Evolutionary conservation across 2,113 vertebrate genomes (phyloP), one percentile per base, ranked within the genome.

Genomic region (Protobothrops flavoviridis): DNA sequence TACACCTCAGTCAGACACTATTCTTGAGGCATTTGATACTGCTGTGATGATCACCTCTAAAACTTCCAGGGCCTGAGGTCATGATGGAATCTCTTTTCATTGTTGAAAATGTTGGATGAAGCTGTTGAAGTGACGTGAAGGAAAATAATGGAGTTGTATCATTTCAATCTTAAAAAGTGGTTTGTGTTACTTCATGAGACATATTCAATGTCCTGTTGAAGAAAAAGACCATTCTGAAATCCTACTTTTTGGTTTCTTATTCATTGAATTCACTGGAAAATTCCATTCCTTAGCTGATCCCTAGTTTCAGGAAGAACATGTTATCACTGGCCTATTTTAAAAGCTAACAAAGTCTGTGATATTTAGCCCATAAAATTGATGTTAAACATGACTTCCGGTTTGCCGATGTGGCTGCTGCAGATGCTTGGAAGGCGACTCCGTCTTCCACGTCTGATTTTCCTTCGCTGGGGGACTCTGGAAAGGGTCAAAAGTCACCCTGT

Each of bases 311-410:
- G 92, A 95, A 93, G 81, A 26, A 48, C 48, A 48, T 48, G 10
- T 55, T 43, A 13, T 69, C 61, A n/a, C 26, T n/a, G 29, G 29
- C 61, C 88, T n/a, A 6, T 92, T 90, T 95, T 20, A 48, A 88
- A 45, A 88, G 81, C 29, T 64, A 93, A 94, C 74, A 86, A 93
- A 90, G 90, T 48, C 59, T 87, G 56, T 48, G 5, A 0, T 9
- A 53, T 91, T 94, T 87, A 87, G 86, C 26, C 55, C 59, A 23
- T 56, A n/a, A 91, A 92, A 92, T 91, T 69, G 90, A 90, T 0
- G 3, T 39, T 91, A 85, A 95, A 17, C 87, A 94, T 43, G 43
- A 43, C 43, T 39, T 39, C 39, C 39, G 39, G 39, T 39, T 39
- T 39, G 39, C 39, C 39, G 39, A 39, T 39, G 39, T 39, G 39